phyloP scores from a whole-genome alignment of 2,888 invertebrate genomes.

The Parnassius orleans region DNA sequence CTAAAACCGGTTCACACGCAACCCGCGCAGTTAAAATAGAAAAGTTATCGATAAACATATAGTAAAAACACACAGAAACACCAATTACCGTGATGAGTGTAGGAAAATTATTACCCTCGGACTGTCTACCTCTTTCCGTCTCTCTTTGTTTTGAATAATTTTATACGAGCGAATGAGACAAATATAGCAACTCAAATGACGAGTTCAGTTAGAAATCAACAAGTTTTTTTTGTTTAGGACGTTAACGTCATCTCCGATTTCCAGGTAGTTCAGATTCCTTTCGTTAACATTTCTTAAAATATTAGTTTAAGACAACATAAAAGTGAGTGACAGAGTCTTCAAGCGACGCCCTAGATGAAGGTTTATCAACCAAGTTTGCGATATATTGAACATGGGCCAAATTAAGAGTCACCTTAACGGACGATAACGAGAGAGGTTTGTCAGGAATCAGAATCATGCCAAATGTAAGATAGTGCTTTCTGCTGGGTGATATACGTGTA shows the following conservation, averaged over 20 bases:
- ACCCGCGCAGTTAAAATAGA: constrained; percentile 40
- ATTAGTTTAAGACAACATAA: background rate
- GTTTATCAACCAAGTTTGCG: too few species aligned
- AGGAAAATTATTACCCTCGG: constrained; percentile 48
- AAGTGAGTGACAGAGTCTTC: too few species aligned
- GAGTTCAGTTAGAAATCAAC: constrained; percentile 43
- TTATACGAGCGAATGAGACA: constrained; percentile 28
- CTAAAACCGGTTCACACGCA: constrained; percentile 38
- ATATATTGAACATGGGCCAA: too few species aligned
- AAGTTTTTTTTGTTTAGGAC: constrained; percentile 38
- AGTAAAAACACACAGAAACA: constrained; percentile 45
- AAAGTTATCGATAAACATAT: constrained; percentile 51
- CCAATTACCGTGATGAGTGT: constrained; percentile 55
- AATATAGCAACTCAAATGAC: constrained; percentile 37
- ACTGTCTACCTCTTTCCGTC: constrained; percentile 43
- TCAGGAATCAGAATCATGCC: too few species aligned
- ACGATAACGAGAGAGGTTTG: too few species aligned
- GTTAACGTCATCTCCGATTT: constrained; percentile 33
- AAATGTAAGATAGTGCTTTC: too few species aligned
- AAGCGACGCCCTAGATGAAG: too few species aligned
- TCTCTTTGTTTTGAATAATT: constrained; percentile 34
- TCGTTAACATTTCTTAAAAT: background rate
- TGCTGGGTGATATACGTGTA: too few species aligned
- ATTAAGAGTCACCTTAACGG: too few species aligned
- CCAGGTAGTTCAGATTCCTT: constrained; percentile 28